These are phyloP conservation scores for Mirza zaza DNA, from an alignment of 2,113 vertebrate species.

Conservation along the genomic window DNA sequence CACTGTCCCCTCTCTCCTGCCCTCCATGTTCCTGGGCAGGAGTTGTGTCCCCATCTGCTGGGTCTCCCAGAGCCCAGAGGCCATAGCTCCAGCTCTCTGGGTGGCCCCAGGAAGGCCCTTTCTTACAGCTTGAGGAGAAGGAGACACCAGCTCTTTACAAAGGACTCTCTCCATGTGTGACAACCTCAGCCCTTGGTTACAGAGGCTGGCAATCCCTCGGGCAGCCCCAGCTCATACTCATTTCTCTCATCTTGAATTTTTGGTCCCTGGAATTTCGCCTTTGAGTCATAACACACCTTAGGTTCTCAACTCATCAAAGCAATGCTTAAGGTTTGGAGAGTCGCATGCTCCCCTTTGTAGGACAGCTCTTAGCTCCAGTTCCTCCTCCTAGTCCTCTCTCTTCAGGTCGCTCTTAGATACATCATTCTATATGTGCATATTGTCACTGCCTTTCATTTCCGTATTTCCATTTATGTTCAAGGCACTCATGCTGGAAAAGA, in stretches of 20 bases:
- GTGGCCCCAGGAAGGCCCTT: not conserved
- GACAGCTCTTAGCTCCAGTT: not conserved
- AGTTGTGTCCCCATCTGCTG: not conserved
- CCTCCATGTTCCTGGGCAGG: not conserved
- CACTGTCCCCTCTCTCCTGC: not conserved
- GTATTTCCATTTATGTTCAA: not conserved
- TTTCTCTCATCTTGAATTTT: not conserved
- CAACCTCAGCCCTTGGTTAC: not conserved
- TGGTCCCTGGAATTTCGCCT: not conserved
- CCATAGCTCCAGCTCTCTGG: not conserved
- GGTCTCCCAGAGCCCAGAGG: not conserved
- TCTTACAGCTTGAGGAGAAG: not conserved
- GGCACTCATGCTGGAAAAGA: not conserved
- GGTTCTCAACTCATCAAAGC: not conserved
- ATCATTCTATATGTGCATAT: not conserved
- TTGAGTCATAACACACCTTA: not conserved
- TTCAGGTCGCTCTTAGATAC: not conserved
- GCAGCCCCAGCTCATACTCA: not conserved
- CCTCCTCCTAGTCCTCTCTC: not conserved
- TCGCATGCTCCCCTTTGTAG: not conserved
- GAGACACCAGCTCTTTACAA: not conserved
- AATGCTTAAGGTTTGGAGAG: not conserved
- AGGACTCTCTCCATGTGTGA: not conserved
- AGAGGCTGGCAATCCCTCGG: not conserved
- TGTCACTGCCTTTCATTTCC: not conserved